Evolutionary conservation across 2,113 vertebrate genomes (phyloP).

Genomic region (Trichomycterus rosablanca): DNA sequence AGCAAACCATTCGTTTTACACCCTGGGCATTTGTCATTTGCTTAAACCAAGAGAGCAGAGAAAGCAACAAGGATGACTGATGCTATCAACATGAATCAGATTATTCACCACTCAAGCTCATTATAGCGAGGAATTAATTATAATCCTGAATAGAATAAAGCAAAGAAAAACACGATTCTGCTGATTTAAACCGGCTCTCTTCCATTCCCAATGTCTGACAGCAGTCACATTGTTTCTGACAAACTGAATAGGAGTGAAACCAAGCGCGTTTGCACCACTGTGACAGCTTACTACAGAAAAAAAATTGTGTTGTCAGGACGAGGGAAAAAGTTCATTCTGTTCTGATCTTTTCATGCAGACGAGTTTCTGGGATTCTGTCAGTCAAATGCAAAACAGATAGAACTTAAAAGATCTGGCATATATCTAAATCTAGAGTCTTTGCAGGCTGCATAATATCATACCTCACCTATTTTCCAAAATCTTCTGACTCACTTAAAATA

Average conservation of each 20-base stretch:
- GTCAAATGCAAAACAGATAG: constrained; percentile 15
- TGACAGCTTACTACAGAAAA: constrained; percentile 22
- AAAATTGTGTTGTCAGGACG: constrained; percentile 17
- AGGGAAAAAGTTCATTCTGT: constrained; percentile 31
- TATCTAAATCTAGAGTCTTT: background rate
- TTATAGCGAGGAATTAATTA: constrained; percentile 26
- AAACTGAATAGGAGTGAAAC: constrained; percentile 24
- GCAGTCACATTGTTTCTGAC: constrained; percentile 18
- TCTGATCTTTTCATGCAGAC: constrained; percentile 12
- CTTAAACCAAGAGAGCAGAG: constrained; percentile 50
- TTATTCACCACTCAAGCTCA: constrained; percentile 20
- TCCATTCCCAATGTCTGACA: constrained; percentile 15
- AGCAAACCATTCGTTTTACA: constrained; percentile 66
- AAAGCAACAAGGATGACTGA: constrained; percentile 48
- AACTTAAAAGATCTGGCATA: background rate
- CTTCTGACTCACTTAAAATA: constrained; percentile 10
- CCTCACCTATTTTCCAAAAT: constrained; percentile 2
- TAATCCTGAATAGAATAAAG: constrained; percentile 17
- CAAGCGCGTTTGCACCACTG: background rate
- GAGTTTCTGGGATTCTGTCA: constrained; percentile 21
- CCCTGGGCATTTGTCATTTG: constrained; percentile 60
- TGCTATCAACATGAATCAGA: constrained; percentile 45
- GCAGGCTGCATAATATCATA: background rate
- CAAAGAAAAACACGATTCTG: constrained; percentile 4
- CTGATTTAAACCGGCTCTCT: constrained; percentile 15